Conservation (phyloP, 2,797 vertebrate species). For the Gymnopithys bicolor region DNA sequence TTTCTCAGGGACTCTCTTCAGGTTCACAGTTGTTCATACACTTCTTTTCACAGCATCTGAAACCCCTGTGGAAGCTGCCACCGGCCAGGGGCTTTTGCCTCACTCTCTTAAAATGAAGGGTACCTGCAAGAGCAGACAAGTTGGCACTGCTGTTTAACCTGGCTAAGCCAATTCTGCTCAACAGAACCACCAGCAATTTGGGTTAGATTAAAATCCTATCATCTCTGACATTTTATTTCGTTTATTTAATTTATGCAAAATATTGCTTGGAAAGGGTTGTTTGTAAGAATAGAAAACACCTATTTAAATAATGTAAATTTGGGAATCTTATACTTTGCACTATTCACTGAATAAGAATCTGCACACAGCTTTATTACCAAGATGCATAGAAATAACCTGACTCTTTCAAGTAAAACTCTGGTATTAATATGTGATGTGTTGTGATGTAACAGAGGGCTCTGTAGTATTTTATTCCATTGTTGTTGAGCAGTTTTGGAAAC, state of each 20-base stretch:
- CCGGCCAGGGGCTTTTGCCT: background rate
- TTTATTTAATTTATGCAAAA: background rate
- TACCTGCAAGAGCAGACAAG: background rate
- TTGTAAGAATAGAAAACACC: background rate
- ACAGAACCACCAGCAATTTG: background rate
- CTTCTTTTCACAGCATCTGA: background rate
- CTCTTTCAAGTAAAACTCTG: background rate
- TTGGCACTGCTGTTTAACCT: background rate
- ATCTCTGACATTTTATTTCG: background rate
- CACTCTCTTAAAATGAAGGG: background rate
- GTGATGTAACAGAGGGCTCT: background rate
- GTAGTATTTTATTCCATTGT: background rate
- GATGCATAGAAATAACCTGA: background rate
- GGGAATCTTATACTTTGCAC: background rate
- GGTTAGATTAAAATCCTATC: background rate
- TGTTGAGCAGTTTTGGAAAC: background rate
- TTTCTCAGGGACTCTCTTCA: background rate
- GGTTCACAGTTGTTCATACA: background rate
- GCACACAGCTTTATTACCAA: background rate
- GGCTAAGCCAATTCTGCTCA: background rate
- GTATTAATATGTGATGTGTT: background rate
- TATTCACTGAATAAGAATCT: background rate
- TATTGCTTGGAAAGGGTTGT: background rate
- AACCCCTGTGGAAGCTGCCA: background rate
- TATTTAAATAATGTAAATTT: background rate